Conservation (phyloP, 2,797 vertebrate species). For the Sebastes hubbsi region DNA sequence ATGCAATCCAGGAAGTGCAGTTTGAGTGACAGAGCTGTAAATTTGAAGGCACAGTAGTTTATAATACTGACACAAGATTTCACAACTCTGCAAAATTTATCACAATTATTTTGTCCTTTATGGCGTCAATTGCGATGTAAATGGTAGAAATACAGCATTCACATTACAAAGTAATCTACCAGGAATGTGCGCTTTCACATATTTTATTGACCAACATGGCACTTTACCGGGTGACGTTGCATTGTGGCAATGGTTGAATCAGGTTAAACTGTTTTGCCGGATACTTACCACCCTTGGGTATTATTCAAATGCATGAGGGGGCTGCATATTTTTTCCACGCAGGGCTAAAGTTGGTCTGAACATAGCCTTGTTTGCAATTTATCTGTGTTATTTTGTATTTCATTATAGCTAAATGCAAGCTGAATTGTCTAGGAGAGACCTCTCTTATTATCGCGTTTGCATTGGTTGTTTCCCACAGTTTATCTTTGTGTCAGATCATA, state of each 20-base stretch:
- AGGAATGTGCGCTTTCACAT: neutral
- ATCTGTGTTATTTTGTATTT: neutral
- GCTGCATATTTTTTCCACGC: no score
- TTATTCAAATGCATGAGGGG: neutral
- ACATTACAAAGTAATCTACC: neutral
- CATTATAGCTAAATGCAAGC: neutral
- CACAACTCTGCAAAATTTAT: neutral
- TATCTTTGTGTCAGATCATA: neutral
- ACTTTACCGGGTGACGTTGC: neutral
- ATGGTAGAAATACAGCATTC: neutral
- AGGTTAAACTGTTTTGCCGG: neutral
- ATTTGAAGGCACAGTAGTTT: neutral
- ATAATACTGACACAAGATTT: neutral
- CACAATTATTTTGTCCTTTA: neutral
- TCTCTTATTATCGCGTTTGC: neutral
- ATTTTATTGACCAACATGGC: neutral
- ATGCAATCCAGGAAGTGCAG: neutral
- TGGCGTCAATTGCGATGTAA: neutral
- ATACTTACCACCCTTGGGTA: rapidly evolving
- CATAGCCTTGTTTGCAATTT: neutral
- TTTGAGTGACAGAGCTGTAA: neutral
- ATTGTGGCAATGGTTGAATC: neutral
- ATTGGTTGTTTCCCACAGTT: neutral
- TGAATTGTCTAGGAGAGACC: neutral
- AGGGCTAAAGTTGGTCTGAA: neutral